Evolutionary conservation across 2,888 invertebrate species (phyloP).

Genomic region (Ormyrus nitidulus): DNA sequence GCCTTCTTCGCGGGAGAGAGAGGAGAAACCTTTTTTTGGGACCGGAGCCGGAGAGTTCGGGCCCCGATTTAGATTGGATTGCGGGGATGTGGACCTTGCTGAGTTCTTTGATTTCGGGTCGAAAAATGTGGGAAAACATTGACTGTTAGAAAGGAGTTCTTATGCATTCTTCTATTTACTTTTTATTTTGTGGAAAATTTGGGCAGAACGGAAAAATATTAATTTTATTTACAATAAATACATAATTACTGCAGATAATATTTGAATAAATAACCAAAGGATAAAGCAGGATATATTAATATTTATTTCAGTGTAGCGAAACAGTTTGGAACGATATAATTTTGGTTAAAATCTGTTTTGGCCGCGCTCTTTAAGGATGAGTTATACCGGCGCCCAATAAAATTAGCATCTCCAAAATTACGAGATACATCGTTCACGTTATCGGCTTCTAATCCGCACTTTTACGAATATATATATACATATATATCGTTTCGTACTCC

Average conservation of each 20-base stretch:
- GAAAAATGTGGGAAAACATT: no score
- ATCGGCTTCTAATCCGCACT: slow-evolving; percentile 26
- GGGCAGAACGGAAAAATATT: no score
- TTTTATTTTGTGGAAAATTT: not conserved
- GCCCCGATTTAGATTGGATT: no score
- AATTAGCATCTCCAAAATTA: slow-evolving; percentile 31
- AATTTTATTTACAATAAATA: no score
- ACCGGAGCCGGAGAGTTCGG: no score
- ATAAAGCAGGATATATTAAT: no score
- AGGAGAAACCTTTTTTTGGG: no score
- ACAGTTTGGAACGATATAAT: not conserved
- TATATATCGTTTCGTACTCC: not conserved
- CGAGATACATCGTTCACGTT: slow-evolving; percentile 1
- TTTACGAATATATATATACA: not conserved
- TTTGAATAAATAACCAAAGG: no score
- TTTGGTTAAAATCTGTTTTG: slow-evolving; percentile 31
- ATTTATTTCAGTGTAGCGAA: not conserved
- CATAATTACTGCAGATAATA: no score
- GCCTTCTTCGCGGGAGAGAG: not conserved
- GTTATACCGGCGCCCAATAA: slow-evolving; percentile 21
- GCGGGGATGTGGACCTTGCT: not conserved
- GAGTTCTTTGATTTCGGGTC: not conserved
- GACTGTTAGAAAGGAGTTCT: no score
- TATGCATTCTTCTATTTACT: not conserved
- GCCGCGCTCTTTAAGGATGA: slow-evolving; percentile 19